Evolutionary conservation across 2,797 vertebrate species (phyloP).

Genomic region (Sebastes variabilis): DNA sequence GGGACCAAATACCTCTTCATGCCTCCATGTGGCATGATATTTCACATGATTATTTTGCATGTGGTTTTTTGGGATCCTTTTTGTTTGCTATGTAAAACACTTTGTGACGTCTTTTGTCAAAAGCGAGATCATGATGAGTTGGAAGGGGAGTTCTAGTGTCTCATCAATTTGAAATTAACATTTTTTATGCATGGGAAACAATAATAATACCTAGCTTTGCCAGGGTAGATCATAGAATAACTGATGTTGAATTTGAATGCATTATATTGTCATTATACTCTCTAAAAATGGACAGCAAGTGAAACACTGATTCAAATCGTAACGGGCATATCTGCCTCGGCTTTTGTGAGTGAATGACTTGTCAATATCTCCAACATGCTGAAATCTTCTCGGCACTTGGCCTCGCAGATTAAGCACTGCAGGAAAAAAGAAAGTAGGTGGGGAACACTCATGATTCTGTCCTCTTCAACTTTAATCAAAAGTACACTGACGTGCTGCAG

Average conservation of each 20-base stretch:
- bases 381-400: slow-evolving; percentile 88
- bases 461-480: slow-evolving; percentile 99
- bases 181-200: not conserved
- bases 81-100: not conserved
- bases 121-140: not conserved
- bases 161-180: not conserved
- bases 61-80: not conserved
- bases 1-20: not conserved
- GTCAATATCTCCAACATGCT: slow-evolving; percentile 90
- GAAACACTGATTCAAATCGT: slow-evolving; percentile 89
- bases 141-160: too few relatives aligned
- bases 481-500: slow-evolving; percentile 88
- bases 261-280: not conserved
- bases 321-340: slow-evolving; percentile 87
- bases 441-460: slow-evolving; percentile 88
- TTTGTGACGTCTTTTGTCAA: not conserved
- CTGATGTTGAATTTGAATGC: not conserved
- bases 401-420: slow-evolving; percentile 82
- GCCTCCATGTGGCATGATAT: not conserved
- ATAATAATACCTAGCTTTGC: not conserved
- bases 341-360: slow-evolving; percentile 90
- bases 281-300: slow-evolving; percentile 78
- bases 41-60: not conserved
- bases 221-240: not conserved
- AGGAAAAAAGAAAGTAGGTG: slow-evolving; percentile 75